Percentiles rank a stretch among this genome's conserved stretches.
These are phyloP conservation scores for Listronotus bonariensis DNA, from an alignment of 1,140 invertebrate genomes.

Conservation along the genomic window DNA sequence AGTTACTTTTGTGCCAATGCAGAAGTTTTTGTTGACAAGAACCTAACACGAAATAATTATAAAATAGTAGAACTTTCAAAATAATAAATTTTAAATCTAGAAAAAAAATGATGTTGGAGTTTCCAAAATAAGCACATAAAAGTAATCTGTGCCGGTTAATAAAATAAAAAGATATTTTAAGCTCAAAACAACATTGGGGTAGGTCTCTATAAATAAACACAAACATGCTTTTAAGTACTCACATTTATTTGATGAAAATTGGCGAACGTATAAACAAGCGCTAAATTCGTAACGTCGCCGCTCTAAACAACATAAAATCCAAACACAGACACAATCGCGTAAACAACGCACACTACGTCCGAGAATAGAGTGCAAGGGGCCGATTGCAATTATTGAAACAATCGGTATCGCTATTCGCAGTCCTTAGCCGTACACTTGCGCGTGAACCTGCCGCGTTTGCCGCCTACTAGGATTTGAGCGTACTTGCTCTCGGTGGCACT, in stretches of 20 bases:
- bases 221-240: too few species aligned
- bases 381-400: slow-evolving; percentile 51
- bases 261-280: neutral
- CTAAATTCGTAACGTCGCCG: neutral
- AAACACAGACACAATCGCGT: slow-evolving; percentile 31
- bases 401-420: slow-evolving; percentile 34
- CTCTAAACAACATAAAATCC: slow-evolving; percentile 12
- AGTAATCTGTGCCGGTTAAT: too few species aligned
- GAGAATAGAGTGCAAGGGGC: slow-evolving; percentile 41
- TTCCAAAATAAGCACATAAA: too few species aligned
- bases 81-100: too few species aligned
- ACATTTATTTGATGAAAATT: too few species aligned
- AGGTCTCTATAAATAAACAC: too few species aligned
- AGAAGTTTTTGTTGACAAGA: neutral
- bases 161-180: too few species aligned
- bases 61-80: neutral
- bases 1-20: too few species aligned
- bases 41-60: neutral
- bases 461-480: slow-evolving; percentile 51
- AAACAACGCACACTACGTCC: slow-evolving; percentile 37
- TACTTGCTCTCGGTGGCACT: slow-evolving; percentile 52
- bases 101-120: too few species aligned
- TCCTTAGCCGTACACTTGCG: slow-evolving; percentile 46
- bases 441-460: slow-evolving; percentile 50
- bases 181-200: too few species aligned